Base-by-base conservation (phyloP, 92 coral and sea anemone genomes). In the Palythoa grandis region DNA sequence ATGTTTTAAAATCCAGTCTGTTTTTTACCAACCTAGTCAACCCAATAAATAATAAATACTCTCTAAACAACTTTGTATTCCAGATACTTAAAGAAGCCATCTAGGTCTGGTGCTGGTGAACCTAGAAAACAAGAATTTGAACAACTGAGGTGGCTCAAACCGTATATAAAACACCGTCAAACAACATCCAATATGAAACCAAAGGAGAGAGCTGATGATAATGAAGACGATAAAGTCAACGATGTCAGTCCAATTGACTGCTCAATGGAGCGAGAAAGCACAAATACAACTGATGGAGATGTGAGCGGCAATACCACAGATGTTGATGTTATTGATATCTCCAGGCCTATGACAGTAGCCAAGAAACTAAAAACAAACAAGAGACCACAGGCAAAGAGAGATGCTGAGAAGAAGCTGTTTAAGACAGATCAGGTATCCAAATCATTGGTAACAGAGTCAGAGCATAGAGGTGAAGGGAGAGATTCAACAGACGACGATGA, bases 401-500 rank as follows among this genome's bases (percentile, higher is more conserved):
- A 76, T 76, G 68, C 82, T 52, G 82, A 76, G 82, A 76, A 76
- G 43, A 67, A 76, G 48, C 82, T 53, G 40, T 23, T 76, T 53
- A 54, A 53, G 82, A 76, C 82, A 53, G 68, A 76, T 76, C 82
- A 76, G 68, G 82, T 76, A 53, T 76, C 82, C 82, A 76, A 76
- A 53, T 76, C 82, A 13, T 22, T 76, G 82, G 68, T 76, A 53
- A 22, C 82, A 76, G 82, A 54, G 82, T 50, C 65, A 52, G 43
- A 75, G 79, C 39, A 52, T 52, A 75, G 79, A 19, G 48, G n/a
- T 11, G 56, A 38, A 72, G 77, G 23, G 77, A 72, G 17, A 9
- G 10, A 13, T 72, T 72, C 57, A 43, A 43, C 24, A 73, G 77
- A 73, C 24, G 77, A 73, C 12, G 77, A 39, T 43, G 58, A 73